Conservation (phyloP, 2,113 vertebrate species). For the Larimichthys polyactis region DNA sequence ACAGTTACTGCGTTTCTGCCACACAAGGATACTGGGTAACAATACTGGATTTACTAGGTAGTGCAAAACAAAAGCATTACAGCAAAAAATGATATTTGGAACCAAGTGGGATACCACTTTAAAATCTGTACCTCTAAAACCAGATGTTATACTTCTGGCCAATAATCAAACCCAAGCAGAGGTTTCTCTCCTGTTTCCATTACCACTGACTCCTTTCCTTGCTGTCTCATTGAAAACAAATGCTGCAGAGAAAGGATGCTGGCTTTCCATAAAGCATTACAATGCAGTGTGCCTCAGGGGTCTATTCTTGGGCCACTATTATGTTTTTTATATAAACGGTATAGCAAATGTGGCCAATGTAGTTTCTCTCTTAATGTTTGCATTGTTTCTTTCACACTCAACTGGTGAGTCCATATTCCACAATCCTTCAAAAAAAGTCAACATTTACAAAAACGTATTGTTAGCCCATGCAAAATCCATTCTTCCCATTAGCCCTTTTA, state of each 20-base stretch:
- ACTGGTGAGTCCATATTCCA: neutral
- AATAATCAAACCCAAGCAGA: neutral
- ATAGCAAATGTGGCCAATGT: neutral
- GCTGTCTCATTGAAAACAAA: neutral
- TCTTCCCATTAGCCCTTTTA: neutral
- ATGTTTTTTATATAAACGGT: neutral
- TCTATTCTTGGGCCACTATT: neutral
- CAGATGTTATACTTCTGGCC: neutral
- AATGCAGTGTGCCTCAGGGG: neutral
- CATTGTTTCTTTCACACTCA: neutral
- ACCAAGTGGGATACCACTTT: neutral
- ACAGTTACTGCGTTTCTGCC: neutral
- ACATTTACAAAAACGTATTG: neutral
- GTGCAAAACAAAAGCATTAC: constrained; percentile 2
- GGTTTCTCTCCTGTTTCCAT: neutral
- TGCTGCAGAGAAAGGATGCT: neutral
- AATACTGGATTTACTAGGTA: neutral
- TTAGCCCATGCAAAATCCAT: neutral
- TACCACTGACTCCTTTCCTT: neutral
- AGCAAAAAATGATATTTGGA: neutral
- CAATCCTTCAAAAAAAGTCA: neutral
- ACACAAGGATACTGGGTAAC: neutral
- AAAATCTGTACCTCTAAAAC: neutral
- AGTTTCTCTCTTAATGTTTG: neutral
- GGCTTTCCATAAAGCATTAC: neutral